Evolutionary conservation across 2,113 vertebrate genomes (phyloP).

Genomic region (Narcine bancroftii): DNA sequence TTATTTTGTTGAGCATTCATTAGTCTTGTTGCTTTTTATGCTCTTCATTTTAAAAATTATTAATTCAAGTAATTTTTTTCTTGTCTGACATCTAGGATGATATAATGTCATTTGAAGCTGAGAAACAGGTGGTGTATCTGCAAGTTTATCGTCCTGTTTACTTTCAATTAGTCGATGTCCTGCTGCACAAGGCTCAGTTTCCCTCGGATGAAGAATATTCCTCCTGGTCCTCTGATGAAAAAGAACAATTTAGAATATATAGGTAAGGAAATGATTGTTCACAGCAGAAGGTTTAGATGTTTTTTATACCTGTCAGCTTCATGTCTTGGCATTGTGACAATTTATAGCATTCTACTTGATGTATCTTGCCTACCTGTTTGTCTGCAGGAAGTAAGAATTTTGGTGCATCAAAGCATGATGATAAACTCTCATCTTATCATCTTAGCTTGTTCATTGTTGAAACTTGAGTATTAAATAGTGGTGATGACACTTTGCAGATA

Average conservation of each 20-base stretch:
- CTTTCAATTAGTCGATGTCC: constrained; percentile 94
- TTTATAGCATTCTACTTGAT: too few species aligned
- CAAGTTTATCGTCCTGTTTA: constrained; percentile 95
- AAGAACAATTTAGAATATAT: constrained; percentile 98
- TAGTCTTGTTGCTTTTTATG: not conserved
- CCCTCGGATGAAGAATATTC: constrained; percentile 87
- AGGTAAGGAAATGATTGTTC: constrained; percentile 57
- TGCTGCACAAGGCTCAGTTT: constrained; percentile 96
- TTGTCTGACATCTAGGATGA: constrained; percentile 67
- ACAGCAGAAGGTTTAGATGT: not conserved
- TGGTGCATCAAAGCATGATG: too few species aligned
- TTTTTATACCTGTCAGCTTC: not conserved
- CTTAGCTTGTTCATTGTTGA: not conserved
- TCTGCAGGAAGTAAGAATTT: too few species aligned
- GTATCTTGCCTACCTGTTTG: too few species aligned
- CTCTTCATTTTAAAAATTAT: not conserved
- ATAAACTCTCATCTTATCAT: too few species aligned
- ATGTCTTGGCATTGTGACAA: too few species aligned
- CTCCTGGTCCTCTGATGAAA: constrained; percentile 93
- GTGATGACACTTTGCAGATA: not conserved
- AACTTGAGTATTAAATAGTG: not conserved
- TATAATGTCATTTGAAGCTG: constrained; percentile 89
- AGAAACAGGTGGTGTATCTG: constrained; percentile 89
- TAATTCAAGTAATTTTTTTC: constrained; percentile 2
- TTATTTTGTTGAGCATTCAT: not conserved